Conservation (phyloP, 2,888 invertebrate species). For the Cryptocephalus primarius region DNA sequence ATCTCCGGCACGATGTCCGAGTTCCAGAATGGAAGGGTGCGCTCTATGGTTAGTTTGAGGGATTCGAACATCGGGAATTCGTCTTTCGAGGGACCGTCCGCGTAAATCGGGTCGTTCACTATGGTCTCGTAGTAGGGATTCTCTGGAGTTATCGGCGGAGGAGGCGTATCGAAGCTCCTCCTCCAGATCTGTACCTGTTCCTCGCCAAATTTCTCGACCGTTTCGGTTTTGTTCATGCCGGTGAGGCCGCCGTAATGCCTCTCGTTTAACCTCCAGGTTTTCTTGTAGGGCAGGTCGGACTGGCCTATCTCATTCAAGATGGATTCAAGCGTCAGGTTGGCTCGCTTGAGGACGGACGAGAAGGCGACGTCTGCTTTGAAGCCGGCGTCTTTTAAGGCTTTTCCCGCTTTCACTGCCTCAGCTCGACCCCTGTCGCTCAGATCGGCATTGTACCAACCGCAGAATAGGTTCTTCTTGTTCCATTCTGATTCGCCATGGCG, state of each 20-base stretch:
- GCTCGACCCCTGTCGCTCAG: constrained; percentile 50
- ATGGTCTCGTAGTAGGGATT: constrained; percentile 68
- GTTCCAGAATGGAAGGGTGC: constrained; percentile 82
- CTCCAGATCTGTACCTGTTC: constrained; percentile 71
- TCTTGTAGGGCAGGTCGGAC: constrained; percentile 52
- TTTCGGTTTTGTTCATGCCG: constrained; percentile 70
- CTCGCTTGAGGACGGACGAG: constrained; percentile 69
- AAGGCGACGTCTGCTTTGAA: constrained; percentile 69
- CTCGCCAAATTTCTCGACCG: constrained; percentile 76
- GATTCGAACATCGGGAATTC: constrained; percentile 79
- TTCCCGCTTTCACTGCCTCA: constrained; percentile 62
- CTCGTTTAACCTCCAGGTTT: constrained; percentile 79
- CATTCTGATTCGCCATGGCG: constrained; percentile 52
- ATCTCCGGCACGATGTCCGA: constrained; percentile 67
- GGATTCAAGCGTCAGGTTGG: constrained; percentile 59
- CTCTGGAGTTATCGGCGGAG: constrained; percentile 67
- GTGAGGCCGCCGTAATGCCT: constrained; percentile 82
- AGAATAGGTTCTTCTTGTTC: constrained; percentile 49
- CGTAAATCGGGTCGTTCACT: constrained; percentile 64
- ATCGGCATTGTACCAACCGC: constrained; percentile 49
- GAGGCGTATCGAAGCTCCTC: constrained; percentile 70
- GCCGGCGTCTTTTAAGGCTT: constrained; percentile 57
- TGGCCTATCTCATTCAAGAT: constrained; percentile 59
- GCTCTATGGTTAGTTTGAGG: constrained; percentile 66
- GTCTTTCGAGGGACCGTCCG: constrained; percentile 54